These are phyloP conservation scores for Plebejus argus DNA, from an alignment of 2,888 invertebrate genomes.

Conservation along the genomic window DNA sequence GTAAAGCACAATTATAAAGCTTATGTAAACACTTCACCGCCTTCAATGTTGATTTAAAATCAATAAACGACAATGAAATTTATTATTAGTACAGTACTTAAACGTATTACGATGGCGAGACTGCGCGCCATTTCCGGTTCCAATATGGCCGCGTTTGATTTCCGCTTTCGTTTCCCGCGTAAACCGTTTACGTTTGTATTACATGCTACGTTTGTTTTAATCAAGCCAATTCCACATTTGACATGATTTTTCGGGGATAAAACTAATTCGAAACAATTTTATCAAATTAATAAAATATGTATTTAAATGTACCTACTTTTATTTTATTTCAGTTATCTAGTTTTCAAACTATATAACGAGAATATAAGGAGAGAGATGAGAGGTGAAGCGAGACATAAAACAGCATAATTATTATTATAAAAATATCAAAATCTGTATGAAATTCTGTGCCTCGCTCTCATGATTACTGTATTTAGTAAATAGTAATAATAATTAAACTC, in stretches of 20 bases:
- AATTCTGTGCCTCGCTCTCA: too few relatives aligned
- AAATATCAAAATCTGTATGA: too few relatives aligned
- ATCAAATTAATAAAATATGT: background rate
- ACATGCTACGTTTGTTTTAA: slow-evolving; percentile 66
- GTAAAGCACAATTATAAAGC: background rate
- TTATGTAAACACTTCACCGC: background rate
- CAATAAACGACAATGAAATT: slow-evolving; percentile 37
- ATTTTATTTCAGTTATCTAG: too few relatives aligned
- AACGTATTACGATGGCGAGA: slow-evolving; percentile 46
- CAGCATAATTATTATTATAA: too few relatives aligned
- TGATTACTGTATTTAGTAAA: too few relatives aligned
- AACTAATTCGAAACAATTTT: slow-evolving; percentile 30
- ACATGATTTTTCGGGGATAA: slow-evolving; percentile 6
- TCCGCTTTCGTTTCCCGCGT: slow-evolving; percentile 66
- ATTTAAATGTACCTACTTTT: background rate
- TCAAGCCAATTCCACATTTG: slow-evolving; percentile 34
- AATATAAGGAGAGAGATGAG: too few relatives aligned
- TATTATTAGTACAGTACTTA: slow-evolving; percentile 22
- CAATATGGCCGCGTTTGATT: slow-evolving; percentile 77
- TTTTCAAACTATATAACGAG: too few relatives aligned
- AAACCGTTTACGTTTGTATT: slow-evolving; percentile 68
- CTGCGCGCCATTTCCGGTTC: slow-evolving; percentile 70
- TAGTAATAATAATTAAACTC: too few relatives aligned
- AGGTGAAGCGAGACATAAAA: too few relatives aligned
- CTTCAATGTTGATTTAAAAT: slow-evolving; percentile 1